A percentile compares a stretch with the other conserved stretches of the same genome.
Conservation (phyloP, 2,113 vertebrate species). For the Hippoglossus stenolepis region DNA sequence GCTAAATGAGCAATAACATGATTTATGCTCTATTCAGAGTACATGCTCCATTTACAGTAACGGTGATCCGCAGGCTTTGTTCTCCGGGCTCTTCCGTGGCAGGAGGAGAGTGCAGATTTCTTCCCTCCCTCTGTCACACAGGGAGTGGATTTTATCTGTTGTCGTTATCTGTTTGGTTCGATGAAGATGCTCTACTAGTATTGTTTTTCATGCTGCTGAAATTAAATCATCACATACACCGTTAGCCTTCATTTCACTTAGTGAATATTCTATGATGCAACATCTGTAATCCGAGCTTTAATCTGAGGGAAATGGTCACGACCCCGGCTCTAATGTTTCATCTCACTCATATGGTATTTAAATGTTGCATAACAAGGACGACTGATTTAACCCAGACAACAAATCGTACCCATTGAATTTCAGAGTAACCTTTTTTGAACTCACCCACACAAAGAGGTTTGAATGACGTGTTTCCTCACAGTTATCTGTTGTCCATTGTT, state of each 20-base stretch:
- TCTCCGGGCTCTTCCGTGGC: slow-evolving; percentile 24
- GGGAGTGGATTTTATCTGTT: slow-evolving; percentile 1
- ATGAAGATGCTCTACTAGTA: not conserved
- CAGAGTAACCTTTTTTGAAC: not conserved
- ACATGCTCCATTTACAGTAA: slow-evolving; percentile 60
- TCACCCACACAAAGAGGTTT: not conserved
- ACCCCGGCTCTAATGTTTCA: slow-evolving; percentile 22
- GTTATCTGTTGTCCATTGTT: not conserved
- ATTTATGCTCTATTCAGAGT: slow-evolving; percentile 63
- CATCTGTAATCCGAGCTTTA: slow-evolving; percentile 62
- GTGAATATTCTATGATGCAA: slow-evolving; percentile 57
- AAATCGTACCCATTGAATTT: slow-evolving; percentile 16
- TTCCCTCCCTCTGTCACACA: slow-evolving; percentile 1
- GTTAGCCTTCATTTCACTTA: slow-evolving; percentile 42
- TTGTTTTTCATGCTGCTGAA: slow-evolving; percentile 29
- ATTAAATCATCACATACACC: slow-evolving; percentile 43
- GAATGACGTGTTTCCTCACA: not conserved
- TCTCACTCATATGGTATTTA: slow-evolving; percentile 53
- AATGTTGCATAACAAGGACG: slow-evolving; percentile 61
- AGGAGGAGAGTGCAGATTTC: slow-evolving; percentile 8
- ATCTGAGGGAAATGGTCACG: slow-evolving; percentile 45
- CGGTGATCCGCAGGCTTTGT: slow-evolving; percentile 61
- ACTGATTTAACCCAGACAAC: slow-evolving; percentile 28
- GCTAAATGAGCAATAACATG: slow-evolving; percentile 64
- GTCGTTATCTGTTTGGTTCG: not conserved